phyloP scores from a whole-genome alignment of 2,888 invertebrate genomes.

The Epistrophe grossulariae region DNA sequence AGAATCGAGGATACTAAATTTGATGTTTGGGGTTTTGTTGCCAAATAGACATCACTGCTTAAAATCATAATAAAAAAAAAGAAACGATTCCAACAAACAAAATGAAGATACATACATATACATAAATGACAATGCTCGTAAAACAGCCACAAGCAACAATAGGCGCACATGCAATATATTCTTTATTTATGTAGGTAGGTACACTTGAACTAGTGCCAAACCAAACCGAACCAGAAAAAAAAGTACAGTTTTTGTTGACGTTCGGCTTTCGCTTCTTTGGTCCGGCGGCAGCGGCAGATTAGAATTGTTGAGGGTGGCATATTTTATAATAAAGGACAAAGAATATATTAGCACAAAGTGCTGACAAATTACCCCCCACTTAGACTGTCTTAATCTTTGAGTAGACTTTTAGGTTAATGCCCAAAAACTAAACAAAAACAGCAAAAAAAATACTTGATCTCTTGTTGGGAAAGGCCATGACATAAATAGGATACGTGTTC shows the following conservation, averaged over 20 bases:
- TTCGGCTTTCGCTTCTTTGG: conserved; percentile 51
- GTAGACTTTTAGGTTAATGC: conserved; percentile 52
- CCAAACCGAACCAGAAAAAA: conserved; percentile 4
- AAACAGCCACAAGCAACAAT: conserved; percentile 69
- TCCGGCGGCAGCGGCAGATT: not conserved
- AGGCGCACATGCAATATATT: conserved; percentile 52
- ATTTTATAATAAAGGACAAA: conserved; percentile 50
- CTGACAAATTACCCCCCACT: conserved; percentile 66
- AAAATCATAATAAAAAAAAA: not conserved
- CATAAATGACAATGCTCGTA: conserved; percentile 53
- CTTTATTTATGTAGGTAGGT: conserved; percentile 29
- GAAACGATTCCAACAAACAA: conserved; percentile 32
- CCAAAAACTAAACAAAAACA: not conserved
- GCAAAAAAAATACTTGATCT: conserved; percentile 19
- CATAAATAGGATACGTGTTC: not conserved
- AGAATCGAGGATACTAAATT: conserved; percentile 36
- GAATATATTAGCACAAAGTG: conserved; percentile 58
- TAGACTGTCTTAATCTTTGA: conserved; percentile 55
- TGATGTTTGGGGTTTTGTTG: conserved; percentile 48
- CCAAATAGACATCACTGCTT: conserved; percentile 47
- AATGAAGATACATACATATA: not conserved
- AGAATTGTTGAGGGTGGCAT: conserved; percentile 55
- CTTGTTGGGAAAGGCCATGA: conserved; percentile 10
- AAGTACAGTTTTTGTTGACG: conserved; percentile 64
- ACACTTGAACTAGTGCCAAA: conserved; percentile 68